These are phyloP conservation scores for Gonatopus flavifemur DNA, from an alignment of 1,140 invertebrate genomes.

Conservation along the genomic window DNA sequence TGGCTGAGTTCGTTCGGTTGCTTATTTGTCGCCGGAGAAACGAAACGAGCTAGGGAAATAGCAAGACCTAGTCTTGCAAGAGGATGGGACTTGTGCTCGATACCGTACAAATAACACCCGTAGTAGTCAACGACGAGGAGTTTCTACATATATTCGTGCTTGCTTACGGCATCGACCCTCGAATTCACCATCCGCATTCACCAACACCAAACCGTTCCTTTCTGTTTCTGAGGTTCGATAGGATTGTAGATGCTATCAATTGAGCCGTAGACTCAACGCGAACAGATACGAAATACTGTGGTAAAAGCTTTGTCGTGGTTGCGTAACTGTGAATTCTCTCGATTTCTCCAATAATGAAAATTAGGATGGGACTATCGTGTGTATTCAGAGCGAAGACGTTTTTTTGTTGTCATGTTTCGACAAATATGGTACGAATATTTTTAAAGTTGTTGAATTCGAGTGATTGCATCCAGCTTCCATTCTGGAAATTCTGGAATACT, in stretches of 20 bases:
- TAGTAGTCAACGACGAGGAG: slow-evolving; percentile 10
- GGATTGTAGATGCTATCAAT: slow-evolving; percentile 27
- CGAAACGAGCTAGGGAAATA: slow-evolving; percentile 32
- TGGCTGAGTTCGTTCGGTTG: slow-evolving; percentile 26
- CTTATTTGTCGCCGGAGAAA: slow-evolving; percentile 36
- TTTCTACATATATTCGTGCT: slow-evolving; percentile 2
- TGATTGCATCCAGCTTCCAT: no score
- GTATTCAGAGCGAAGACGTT: no score
- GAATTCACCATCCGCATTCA: slow-evolving; percentile 5
- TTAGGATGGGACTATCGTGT: no score
- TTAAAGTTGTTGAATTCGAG: no score
- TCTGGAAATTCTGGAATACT: no score
- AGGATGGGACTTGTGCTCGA: slow-evolving; percentile 19
- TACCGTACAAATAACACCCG: slow-evolving; percentile 35
- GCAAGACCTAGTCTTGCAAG: slow-evolving; percentile 15
- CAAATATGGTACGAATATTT: no score
- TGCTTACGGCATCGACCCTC: slow-evolving; percentile 6
- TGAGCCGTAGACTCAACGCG: neutral
- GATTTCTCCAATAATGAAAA: no score
- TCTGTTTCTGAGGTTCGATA: slow-evolving; percentile 26
- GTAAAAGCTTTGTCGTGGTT: neutral
- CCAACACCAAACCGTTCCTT: slow-evolving; percentile 5
- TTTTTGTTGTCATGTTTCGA: no score
- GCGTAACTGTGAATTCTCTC: no score
- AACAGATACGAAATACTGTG: neutral